phyloP scores from a whole-genome alignment of 2,113 vertebrate species.

The Atractosteus spatula region DNA sequence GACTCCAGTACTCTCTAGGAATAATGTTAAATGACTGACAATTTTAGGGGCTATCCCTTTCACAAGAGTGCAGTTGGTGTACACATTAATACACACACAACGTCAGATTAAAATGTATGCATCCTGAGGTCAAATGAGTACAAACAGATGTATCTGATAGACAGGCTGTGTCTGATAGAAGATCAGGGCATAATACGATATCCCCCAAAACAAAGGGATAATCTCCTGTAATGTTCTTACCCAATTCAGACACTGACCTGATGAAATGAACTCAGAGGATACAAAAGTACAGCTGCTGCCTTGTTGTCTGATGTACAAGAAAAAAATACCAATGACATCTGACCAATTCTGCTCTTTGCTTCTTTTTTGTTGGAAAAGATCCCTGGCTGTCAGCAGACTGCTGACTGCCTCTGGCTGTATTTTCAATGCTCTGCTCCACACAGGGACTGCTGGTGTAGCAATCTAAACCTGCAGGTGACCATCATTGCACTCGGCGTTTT shows the following conservation, averaged over 20 bases:
- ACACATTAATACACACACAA: too few species aligned
- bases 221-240: neutral
- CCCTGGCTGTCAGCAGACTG: neutral
- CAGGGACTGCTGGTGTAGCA: neutral
- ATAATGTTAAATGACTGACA: too few species aligned
- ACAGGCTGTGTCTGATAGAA: too few species aligned
- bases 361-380: neutral
- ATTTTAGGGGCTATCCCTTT: too few species aligned
- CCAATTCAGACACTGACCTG: neutral
- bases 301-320: neutral
- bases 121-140: too few species aligned
- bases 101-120: too few species aligned
- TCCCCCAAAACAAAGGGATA: neutral
- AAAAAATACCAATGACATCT: neutral
- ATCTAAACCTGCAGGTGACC: neutral
- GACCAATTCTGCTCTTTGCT: neutral
- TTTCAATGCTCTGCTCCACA: neutral
- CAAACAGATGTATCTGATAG: too few species aligned
- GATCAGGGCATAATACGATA: too few species aligned
- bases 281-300: neutral
- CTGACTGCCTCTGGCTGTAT: neutral
- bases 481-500: neutral
- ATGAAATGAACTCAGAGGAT: neutral
- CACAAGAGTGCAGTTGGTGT: too few species aligned
- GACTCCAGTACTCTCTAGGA: too few species aligned